These are phyloP conservation scores for Nemurella pictetii DNA, from an alignment of 2,888 invertebrate species.

Conservation along the genomic window DNA sequence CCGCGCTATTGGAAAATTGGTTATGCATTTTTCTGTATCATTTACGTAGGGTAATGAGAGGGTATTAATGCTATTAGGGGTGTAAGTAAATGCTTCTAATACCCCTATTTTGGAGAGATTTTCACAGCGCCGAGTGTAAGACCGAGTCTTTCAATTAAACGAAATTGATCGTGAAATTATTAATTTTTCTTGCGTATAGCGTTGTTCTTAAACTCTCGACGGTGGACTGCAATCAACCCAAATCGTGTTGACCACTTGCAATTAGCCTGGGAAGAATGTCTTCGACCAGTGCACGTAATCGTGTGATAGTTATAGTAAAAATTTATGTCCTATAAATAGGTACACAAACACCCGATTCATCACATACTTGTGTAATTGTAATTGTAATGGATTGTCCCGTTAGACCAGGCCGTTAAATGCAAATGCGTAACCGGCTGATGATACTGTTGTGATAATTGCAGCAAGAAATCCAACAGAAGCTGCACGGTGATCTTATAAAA, in stretches of 20 bases:
- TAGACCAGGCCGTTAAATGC: background rate
- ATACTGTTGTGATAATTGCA: no score
- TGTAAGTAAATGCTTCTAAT: slow-evolving; percentile 26
- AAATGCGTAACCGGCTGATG: no score
- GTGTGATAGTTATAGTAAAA: background rate
- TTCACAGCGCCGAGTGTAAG: background rate
- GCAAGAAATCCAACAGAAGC: no score
- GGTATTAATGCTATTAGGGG: slow-evolving; percentile 19
- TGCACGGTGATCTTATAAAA: no score
- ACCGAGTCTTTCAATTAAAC: background rate
- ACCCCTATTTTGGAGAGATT: slow-evolving; percentile 22
- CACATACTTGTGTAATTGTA: background rate
- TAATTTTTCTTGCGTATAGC: slow-evolving; percentile 5
- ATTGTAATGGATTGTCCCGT: background rate
- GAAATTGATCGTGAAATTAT: slow-evolving; percentile 29
- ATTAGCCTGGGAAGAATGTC: background rate
- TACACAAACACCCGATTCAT: background rate
- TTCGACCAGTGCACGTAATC: background rate
- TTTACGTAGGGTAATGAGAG: slow-evolving; percentile 21
- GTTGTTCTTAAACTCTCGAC: background rate
- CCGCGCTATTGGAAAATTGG: slow-evolving; percentile 5
- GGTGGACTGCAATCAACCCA: background rate
- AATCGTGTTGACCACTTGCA: background rate
- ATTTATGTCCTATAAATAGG: background rate
- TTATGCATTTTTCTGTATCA: slow-evolving; percentile 27